Conservation (phyloP, 1,140 invertebrate species). For the Amphibalanus amphitrite region DNA sequence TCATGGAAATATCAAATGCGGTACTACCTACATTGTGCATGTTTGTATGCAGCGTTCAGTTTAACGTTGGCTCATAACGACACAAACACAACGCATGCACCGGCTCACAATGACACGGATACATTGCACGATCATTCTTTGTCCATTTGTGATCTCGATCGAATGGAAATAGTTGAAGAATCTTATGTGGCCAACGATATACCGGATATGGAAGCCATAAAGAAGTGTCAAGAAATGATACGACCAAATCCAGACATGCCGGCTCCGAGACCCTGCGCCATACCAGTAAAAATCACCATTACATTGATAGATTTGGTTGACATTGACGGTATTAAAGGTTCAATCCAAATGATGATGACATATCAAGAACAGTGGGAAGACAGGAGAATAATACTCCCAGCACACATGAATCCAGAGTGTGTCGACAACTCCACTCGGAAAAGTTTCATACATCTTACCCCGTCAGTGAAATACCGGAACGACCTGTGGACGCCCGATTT, state of each 20-base stretch:
- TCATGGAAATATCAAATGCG: too few relatives aligned
- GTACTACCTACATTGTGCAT: too few relatives aligned
- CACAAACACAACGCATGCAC: too few relatives aligned
- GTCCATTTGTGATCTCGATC: too few relatives aligned
- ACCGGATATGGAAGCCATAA: background rate
- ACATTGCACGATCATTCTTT: too few relatives aligned
- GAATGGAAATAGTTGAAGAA: background rate
- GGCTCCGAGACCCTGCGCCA: background rate
- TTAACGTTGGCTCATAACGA: too few relatives aligned
- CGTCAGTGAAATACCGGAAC: background rate
- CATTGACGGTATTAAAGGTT: background rate
- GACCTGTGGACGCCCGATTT: background rate
- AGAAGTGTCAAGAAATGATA: background rate
- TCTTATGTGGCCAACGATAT: background rate
- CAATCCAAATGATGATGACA: background rate
- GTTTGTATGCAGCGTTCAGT: too few relatives aligned
- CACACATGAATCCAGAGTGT: background rate
- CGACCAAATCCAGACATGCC: background rate
- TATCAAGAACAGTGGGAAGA: background rate
- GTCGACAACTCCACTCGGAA: background rate
- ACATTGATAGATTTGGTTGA: background rate
- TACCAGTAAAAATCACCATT: background rate
- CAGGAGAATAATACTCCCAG: background rate
- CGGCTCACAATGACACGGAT: too few relatives aligned
- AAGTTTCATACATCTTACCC: background rate